These are phyloP conservation scores for Drusus annulatus DNA, from an alignment of 1,140 invertebrate genomes.

Conservation along the genomic window DNA sequence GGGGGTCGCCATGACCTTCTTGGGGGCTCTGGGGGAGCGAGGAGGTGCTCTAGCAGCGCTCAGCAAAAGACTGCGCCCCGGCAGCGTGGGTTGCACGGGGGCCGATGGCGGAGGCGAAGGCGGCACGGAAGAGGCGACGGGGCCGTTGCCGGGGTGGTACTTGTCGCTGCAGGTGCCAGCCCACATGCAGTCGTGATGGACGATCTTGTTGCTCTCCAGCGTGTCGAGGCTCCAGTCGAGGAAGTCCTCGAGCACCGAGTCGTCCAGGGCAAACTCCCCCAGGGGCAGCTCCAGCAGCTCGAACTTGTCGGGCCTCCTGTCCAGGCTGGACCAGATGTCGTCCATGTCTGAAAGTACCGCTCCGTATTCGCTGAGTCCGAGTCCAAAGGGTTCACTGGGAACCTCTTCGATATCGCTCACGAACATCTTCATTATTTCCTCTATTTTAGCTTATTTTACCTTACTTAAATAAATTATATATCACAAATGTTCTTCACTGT, in stretches of 20 bases:
- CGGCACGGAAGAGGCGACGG: conserved; percentile 56
- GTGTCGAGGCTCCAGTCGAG: conserved; percentile 64
- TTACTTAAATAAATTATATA: conserved; percentile 50
- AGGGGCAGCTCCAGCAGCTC: conserved; percentile 65
- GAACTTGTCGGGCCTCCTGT: conserved; percentile 58
- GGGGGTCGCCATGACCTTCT: conserved; percentile 57
- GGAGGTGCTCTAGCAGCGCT: conserved; percentile 59
- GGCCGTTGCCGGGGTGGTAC: conserved; percentile 56
- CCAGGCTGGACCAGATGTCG: conserved; percentile 49
- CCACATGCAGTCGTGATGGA: conserved; percentile 71
- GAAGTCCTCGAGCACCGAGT: conserved; percentile 61
- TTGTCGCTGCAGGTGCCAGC: conserved; percentile 66
- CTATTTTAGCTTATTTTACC: conserved; percentile 35
- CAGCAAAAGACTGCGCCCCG: conserved; percentile 47
- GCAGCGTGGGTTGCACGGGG: neutral
- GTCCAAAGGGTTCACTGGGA: conserved; percentile 29
- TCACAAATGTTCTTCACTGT: conserved; percentile 57
- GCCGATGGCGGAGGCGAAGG: neutral
- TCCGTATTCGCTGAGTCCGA: conserved; percentile 36
- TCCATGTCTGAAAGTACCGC: conserved; percentile 54
- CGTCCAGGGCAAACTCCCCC: conserved; percentile 60
- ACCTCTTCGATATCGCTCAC: conserved; percentile 39
- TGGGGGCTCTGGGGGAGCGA: conserved; percentile 58
- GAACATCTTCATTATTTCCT: conserved; percentile 50
- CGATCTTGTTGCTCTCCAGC: conserved; percentile 66